Base-by-base conservation (phyloP, 1,140 invertebrate species). In the Aphelinus atriplicis region DNA sequence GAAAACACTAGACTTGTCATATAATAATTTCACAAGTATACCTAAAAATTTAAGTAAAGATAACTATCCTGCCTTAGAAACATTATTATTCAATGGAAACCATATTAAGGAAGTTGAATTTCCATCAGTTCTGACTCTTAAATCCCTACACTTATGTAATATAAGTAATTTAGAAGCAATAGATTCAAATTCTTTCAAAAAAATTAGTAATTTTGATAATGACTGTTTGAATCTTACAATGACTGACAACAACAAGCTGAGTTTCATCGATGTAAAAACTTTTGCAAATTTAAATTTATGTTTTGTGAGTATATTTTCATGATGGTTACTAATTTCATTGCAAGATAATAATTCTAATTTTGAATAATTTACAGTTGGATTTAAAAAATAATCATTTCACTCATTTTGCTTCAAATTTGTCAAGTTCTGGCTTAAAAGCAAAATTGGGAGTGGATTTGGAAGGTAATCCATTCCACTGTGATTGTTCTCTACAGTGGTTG, bases 1-100 rank as follows among this genome's bases (percentile, higher is more conserved):
- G 10, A 84, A 86, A 83, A 86, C 83, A 47, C 65, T 91, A 3
- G 90, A 91, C 77, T 68, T 91, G 5, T 90, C 90, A 0, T 83
- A 88, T 66, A 91, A 91, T 78, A 85, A 88, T 70, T 79, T 91
- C 46, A 77, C 79, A 55, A 61, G 26, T 26, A 78, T 87, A 66
- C 83, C 86, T 42, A 46, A 79, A 70, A 70, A 74, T 47, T 58
- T 87, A 50, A 84, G 77, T 46, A 61, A 9, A 5, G 45, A 81
- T 7, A 83, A 84, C 77, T 83, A 80, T 60, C 85, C 86, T 7
- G 43, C 50, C 53, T 72, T 87, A 46, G 69, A 71, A 9, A 77
- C 71, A 42, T 78, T 87, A 6, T 63, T 77, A 46, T 50, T 86
- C 6, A 83, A 79, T 55, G 72, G 76, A 64, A 87, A 87, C 71